A percentile compares a stretch with the other conserved stretches of the same genome.
phyloP scores from a whole-genome alignment of 2,888 invertebrate genomes.

The Heteromurus nitidus region DNA sequence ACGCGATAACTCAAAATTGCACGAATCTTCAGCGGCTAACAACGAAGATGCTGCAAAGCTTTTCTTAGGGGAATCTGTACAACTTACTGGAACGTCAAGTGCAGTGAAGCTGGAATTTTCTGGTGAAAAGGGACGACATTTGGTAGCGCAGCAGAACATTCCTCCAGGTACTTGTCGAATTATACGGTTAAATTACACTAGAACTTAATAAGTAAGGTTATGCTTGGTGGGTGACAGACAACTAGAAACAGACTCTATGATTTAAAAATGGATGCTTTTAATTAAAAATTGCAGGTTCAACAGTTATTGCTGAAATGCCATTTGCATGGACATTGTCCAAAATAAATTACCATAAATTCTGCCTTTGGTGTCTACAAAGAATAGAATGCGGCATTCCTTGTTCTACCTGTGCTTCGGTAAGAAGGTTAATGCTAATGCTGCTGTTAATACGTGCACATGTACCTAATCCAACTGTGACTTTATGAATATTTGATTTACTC shows the following conservation, averaged over 20 bases:
- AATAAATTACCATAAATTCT: conserved; percentile 74
- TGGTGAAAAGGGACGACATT: conserved; percentile 65
- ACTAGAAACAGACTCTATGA: no score
- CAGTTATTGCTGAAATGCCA: conserved; percentile 76
- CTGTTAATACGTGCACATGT: not conserved
- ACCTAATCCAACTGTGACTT: not conserved
- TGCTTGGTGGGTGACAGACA: no score
- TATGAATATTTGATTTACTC: conserved; percentile 1
- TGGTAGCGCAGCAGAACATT: conserved; percentile 67
- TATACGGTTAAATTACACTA: not conserved
- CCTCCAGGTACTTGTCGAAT: conserved; percentile 67
- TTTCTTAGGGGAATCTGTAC: conserved; percentile 46
- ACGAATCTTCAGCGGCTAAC: no score
- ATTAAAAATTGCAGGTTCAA: conserved; percentile 76
- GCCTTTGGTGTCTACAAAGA: conserved; percentile 76
- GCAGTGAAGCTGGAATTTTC: conserved; percentile 62
- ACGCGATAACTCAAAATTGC: no score
- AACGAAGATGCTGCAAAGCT: no score
- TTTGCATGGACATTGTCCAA: conserved; percentile 75
- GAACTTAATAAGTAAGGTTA: no score
- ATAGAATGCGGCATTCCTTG: conserved; percentile 74
- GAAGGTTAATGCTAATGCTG: conserved; percentile 16
- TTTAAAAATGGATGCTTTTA: no score
- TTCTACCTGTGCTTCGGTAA: conserved; percentile 73
- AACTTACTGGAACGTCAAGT: conserved; percentile 60